Evolutionary conservation across 2,113 vertebrate species (phyloP).

Genomic region (Bucco capensis): DNA sequence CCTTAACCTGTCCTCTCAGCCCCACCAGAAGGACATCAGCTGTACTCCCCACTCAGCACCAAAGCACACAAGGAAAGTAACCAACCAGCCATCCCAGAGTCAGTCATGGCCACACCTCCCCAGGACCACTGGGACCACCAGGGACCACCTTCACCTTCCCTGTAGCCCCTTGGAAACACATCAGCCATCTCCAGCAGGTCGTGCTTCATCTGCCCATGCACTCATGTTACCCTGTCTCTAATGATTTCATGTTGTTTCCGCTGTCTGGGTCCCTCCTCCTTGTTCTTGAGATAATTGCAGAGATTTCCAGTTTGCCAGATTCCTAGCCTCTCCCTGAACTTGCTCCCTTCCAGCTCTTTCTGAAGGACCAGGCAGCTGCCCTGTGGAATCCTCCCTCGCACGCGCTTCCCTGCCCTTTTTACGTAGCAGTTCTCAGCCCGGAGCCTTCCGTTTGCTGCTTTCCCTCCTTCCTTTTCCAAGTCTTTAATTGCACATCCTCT

Average conservation of each 20-base stretch:
- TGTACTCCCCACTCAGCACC: fast-evolving
- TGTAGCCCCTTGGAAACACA: not conserved
- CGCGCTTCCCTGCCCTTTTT: not conserved
- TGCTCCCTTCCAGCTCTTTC: not conserved
- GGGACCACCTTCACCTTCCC: not conserved
- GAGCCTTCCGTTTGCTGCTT: not conserved
- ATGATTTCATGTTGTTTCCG: not conserved
- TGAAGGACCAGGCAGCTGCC: not conserved
- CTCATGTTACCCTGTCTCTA: not conserved
- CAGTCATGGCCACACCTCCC: not conserved
- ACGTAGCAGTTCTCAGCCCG: not conserved
- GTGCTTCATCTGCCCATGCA: not conserved
- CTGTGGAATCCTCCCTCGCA: not conserved
- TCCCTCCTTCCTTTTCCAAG: not conserved
- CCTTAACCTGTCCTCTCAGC: not conserved
- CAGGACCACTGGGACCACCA: not conserved
- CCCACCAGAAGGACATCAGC: not conserved
- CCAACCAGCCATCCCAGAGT: not conserved
- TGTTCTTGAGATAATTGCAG: conserved; percentile 11
- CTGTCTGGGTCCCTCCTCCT: conserved; percentile 31
- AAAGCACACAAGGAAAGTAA: not conserved
- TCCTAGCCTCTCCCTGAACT: conserved; percentile 19
- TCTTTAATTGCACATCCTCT: not conserved
- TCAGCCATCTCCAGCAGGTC: not conserved
- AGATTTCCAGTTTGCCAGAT: conserved; percentile 27